Base-by-base conservation (phyloP, 2,113 vertebrate genomes). In the Phasianus colchicus region DNA sequence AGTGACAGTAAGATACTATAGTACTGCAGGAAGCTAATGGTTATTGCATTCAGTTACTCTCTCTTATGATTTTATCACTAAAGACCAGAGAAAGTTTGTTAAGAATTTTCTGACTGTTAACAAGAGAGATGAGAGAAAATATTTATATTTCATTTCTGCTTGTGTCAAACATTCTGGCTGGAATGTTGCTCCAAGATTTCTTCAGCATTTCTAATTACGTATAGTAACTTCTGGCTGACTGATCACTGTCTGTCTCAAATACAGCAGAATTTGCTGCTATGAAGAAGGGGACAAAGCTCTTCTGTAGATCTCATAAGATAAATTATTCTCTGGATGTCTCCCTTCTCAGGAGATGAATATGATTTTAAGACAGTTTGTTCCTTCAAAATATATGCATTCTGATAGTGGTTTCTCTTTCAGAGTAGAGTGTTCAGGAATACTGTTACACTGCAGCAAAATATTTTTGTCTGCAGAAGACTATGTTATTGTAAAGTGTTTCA, bases 1-100 rank as follows among this genome's bases (percentile, higher is more conserved):
- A 79, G 57, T 77, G 88, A 55, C 84, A 89, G 38, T 40, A 89
- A 19, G 76, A 89, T 87, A 75, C 36, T 36, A 16, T 15, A 63
- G 32, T 38, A 19, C 61, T 64, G 34, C 48, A 76, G 52, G 74
- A 94, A 86, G 21, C 42, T 86, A 95, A 96, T 38, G 79, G 63
- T 63, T 86, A n/a, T n/a, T 93, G 58, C 52, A 48, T 86, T 95
- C 73, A 67, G 65, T 63, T 82, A 71, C 38, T 55, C 43, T 89
- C 40, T 69, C 21, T 76, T 86, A 75, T 24, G 40, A 79, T 88
- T 83, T 40, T 91, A 89, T 88, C 86, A 38, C 40, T 86, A 1
- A 27, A 10, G 54, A 82, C 29, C 27, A 40, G 60, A 83, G 58
- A 73, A 42, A 72, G 25, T 65, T 91, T 79, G 50, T 40, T 70